Evolutionary conservation across 2,113 vertebrate genomes (phyloP).

Genomic region (Triplophysa rosa): DNA sequence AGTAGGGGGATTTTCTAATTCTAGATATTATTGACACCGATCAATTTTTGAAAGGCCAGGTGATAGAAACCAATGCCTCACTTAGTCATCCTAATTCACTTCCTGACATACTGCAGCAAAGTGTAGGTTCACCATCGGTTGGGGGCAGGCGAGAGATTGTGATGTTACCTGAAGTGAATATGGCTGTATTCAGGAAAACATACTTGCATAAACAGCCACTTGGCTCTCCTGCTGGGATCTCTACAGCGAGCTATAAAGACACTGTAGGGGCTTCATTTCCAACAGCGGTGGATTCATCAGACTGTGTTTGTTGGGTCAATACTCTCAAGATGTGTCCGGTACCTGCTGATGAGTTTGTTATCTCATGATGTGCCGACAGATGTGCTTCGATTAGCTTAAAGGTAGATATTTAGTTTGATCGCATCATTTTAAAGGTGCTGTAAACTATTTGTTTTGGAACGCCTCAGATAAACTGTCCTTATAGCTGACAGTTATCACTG

Average conservation of each 20-base stretch:
- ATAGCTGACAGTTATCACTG: not conserved
- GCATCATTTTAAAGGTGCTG: not conserved
- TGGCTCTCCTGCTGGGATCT: slow-evolving; percentile 34
- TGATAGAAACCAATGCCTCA: slow-evolving; percentile 26
- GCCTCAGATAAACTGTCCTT: not conserved
- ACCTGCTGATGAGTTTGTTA: slow-evolving; percentile 35
- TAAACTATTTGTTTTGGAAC: not conserved
- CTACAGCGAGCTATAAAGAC: slow-evolving; percentile 42
- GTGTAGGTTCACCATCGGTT: not conserved
- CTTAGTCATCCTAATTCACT: slow-evolving; percentile 36
- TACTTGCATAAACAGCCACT: slow-evolving; percentile 32
- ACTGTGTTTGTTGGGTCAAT: slow-evolving; percentile 40
- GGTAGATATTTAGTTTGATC: not conserved
- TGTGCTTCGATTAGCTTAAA: not conserved
- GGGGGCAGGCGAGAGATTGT: slow-evolving; percentile 11
- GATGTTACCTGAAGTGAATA: slow-evolving; percentile 26
- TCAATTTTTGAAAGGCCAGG: slow-evolving; percentile 34
- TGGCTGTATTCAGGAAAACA: slow-evolving; percentile 20
- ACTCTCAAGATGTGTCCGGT: slow-evolving; percentile 29
- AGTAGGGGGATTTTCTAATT: slow-evolving; percentile 21
- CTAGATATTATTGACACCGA: slow-evolving; percentile 34
- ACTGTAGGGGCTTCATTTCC: slow-evolving; percentile 33
- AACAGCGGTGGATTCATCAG: slow-evolving; percentile 42
- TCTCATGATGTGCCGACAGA: slow-evolving; percentile 28
- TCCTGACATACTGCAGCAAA: not conserved